Evolutionary conservation across 2,113 vertebrate genomes (phyloP).

Genomic region (Gallinago undulata): DNA sequence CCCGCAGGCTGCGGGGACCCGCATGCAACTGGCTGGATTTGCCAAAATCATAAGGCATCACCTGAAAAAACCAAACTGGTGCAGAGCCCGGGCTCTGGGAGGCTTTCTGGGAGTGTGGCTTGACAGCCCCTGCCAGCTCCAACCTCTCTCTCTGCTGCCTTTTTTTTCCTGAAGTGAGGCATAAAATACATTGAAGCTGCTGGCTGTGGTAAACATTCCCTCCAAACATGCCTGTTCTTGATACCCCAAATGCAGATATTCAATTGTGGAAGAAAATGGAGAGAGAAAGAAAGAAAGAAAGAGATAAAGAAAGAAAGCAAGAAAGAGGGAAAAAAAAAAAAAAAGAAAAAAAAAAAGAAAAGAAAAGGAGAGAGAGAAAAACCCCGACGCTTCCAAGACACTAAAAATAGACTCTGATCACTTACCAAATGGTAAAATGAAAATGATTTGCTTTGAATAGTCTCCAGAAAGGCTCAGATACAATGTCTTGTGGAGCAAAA

Average conservation of each 20-base stretch:
- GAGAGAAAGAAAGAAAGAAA: background rate
- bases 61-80: background rate
- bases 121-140: background rate
- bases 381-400: constrained; percentile 25
- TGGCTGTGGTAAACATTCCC: constrained; percentile 8
- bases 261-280: background rate
- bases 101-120: background rate
- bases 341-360: background rate
- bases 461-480: constrained; percentile 73
- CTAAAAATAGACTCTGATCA: constrained; percentile 68
- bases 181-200: constrained; percentile 18
- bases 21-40: background rate
- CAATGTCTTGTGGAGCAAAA: constrained; percentile 73
- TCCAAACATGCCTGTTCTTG: constrained; percentile 49
- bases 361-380: constrained; percentile 2
- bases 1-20: background rate
- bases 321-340: too few species aligned
- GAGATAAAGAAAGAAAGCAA: background rate
- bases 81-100: background rate
- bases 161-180: constrained; percentile 10
- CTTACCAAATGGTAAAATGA: constrained; percentile 69
- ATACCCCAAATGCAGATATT: constrained; percentile 23
- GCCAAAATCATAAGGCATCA: background rate
- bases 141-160: background rate
- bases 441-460: constrained; percentile 73